Base-by-base conservation (phyloP, 2,113 vertebrate species). In the Stigmatopora argus region DNA sequence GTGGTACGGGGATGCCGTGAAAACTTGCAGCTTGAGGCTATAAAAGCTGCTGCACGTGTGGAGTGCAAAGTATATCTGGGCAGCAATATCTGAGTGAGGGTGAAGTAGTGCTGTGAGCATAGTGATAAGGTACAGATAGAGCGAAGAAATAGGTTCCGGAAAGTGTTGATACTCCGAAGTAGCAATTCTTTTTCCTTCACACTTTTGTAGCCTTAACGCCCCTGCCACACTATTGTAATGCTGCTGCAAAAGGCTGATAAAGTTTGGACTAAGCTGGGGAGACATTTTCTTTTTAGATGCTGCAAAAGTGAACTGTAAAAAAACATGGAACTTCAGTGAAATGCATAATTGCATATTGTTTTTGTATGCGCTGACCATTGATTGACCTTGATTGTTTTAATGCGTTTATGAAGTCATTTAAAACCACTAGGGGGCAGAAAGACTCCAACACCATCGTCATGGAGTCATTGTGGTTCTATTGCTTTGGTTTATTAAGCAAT, bases 121-220 rank as follows among this genome's bases (percentile, higher is more conserved):
- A 71, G 70, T 45, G 83, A 89, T 89, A 89, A 88, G 78, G 78
- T 62, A 45, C 72, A 66, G 83, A 82, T 83, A 78, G 46, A 62
- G 80, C 46, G 56, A 23, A 47, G 65, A 68, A 78, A 80, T 75
- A 72, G 76, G 74, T 81, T 76, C 64, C 75, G 74, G 71, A 81
- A 83, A 26, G 70, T 74, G 66, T 69, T 75, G 77, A 72, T 63
- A 76, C 77, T 79, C 69, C 66, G 71, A 67, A 83, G 74, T 70
- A 80, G 70, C 78, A 73, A 38, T 80, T 74, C 72, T 74, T 69
- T 69, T 62, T 70, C 62, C 67, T 80, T 77, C 71, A 77, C 74
- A 67, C 67, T 62, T 52, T 62, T 68, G 35, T 72, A 56, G 71
- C 68, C 73, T 75, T 48, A 31, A 49, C 65, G 64, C 57, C 49